A percentile compares a stretch with the other conserved stretches of the same genome.
Conservation (phyloP, 1,140 invertebrate species). For the Neodiprion fabricii region DNA sequence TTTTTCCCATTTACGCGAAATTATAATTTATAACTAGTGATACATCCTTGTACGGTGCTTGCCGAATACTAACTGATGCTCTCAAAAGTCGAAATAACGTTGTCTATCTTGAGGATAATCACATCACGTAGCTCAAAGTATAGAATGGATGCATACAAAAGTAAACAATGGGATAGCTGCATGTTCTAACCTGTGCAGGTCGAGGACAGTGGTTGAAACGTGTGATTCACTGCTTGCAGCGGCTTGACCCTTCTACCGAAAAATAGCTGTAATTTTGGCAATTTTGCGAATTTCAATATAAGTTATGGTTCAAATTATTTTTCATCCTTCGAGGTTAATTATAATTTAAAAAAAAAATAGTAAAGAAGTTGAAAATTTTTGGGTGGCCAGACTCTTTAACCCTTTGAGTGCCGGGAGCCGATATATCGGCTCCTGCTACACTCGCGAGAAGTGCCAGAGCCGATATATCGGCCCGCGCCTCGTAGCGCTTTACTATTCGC, state of each 20-base stretch:
- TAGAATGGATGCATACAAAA: neutral
- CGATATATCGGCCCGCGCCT: too few relatives aligned
- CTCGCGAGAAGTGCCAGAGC: too few relatives aligned
- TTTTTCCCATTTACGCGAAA: neutral
- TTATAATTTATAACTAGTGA: neutral
- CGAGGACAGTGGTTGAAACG: neutral
- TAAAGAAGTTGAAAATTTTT: too few relatives aligned
- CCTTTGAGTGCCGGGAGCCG: too few relatives aligned
- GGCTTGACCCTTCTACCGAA: neutral
- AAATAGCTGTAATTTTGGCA: neutral
- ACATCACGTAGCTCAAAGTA: too few relatives aligned
- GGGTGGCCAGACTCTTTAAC: too few relatives aligned
- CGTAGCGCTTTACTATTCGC: too few relatives aligned
- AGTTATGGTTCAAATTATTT: neutral
- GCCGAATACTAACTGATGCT: neutral
- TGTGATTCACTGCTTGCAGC: neutral
- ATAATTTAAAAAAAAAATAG: neutral
- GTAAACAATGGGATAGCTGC: neutral
- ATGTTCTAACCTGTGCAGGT: neutral
- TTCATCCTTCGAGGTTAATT: neutral
- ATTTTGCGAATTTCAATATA: neutral
- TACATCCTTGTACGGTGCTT: neutral
- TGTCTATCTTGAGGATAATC: too few relatives aligned
- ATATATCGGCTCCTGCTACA: too few relatives aligned
- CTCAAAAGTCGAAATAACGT: neutral